A percentile compares a stretch with the other conserved stretches of the same genome.
These are phyloP conservation scores for Drosophila neotestacea DNA, from an alignment of 2,888 invertebrate species.

Conservation along the genomic window DNA sequence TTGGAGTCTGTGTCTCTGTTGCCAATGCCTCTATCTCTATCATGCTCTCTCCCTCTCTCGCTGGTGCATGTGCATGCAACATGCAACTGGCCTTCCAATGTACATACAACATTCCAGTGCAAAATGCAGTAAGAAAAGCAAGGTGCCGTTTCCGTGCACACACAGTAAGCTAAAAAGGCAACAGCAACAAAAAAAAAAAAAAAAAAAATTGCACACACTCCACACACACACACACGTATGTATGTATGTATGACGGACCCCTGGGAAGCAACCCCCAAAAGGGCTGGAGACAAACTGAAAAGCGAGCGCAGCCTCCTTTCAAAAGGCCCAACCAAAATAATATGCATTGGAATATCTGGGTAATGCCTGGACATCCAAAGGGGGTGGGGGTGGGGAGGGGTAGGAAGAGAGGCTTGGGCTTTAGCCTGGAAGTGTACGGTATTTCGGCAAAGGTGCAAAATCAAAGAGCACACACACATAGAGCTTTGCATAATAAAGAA, in stretches of 20 bases:
- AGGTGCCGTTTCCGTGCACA: slow-evolving; percentile 47
- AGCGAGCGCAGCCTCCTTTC: slow-evolving; percentile 10
- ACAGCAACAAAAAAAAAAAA: slow-evolving; percentile 7
- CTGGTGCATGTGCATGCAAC: slow-evolving; percentile 50
- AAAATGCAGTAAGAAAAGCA: slow-evolving; percentile 51
- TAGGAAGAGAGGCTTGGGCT: background rate
- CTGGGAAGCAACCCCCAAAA: slow-evolving; percentile 46
- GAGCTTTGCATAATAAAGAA: slow-evolving; percentile 25
- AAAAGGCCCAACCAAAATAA: slow-evolving; percentile 41
- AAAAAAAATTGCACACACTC: slow-evolving; percentile 13
- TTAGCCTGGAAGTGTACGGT: slow-evolving; percentile 35
- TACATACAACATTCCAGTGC: slow-evolving; percentile 45
- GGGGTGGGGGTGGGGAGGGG: background rate
- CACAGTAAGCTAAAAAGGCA: slow-evolving; percentile 14
- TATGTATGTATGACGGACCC: background rate
- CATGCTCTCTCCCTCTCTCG: background rate
- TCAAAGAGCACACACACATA: slow-evolving; percentile 26
- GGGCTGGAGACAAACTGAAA: slow-evolving; percentile 1
- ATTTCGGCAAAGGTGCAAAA: slow-evolving; percentile 30
- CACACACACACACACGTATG: background rate
- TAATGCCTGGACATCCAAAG: background rate
- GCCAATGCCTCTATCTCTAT: background rate
- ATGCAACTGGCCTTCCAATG: slow-evolving; percentile 69
- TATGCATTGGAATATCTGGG: slow-evolving; percentile 55
- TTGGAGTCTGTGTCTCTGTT: slow-evolving; percentile 9